Percentiles rank a stretch among this genome's conserved stretches.
Conservation (phyloP, 2,797 vertebrate species). For the Sebastes flavidus region DNA sequence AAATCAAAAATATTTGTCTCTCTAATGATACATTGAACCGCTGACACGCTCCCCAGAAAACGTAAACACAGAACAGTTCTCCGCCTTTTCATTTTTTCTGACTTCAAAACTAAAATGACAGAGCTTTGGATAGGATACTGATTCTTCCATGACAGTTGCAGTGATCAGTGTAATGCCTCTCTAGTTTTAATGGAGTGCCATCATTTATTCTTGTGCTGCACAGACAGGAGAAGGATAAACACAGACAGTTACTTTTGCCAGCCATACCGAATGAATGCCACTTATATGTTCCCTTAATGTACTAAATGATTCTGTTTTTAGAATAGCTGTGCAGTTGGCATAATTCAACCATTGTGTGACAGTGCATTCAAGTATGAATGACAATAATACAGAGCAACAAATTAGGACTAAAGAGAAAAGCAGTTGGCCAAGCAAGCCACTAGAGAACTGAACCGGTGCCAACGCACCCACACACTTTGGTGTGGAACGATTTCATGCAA, state of each 20-base stretch:
- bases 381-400: conserved; percentile 53
- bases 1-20: too few species aligned
- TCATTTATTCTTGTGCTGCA: neutral
- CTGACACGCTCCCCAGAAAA: too few species aligned
- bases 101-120: neutral
- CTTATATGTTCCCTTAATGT: neutral
- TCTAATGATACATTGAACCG: too few species aligned
- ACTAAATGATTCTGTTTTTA: conserved; percentile 21
- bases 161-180: neutral
- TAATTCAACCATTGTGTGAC: conserved; percentile 32
- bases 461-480: conserved; percentile 66
- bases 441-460: conserved; percentile 62
- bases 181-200: neutral
- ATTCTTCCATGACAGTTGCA: neutral
- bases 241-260: neutral
- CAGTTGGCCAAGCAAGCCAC: conserved; percentile 61
- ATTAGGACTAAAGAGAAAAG: conserved; percentile 68
- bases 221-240: neutral
- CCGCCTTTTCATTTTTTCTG: neutral
- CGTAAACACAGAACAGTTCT: too few species aligned
- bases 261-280: neutral
- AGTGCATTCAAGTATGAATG: conserved; percentile 44
- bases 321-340: neutral
- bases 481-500: conserved; percentile 47
- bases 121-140: neutral